Evolutionary conservation across 2,888 invertebrate species (phyloP), one percentile per base, ranked within the genome.

Genomic region (Sphecodes monilicornis): DNA sequence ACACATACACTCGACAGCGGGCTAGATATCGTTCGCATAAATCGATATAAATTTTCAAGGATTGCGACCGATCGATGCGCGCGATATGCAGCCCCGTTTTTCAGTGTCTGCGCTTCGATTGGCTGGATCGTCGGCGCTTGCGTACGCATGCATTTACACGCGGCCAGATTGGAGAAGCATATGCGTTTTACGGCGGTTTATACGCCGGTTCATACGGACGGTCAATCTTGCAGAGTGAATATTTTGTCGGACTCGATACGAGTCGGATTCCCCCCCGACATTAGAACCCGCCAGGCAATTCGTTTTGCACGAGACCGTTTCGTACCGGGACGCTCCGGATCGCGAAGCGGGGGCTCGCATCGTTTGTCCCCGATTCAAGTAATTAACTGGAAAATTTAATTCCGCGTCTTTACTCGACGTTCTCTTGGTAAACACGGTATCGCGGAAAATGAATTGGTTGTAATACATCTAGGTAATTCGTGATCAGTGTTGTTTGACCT

Each of bases 21-120:
- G 76, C 36, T 54, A 69, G 80, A 75, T 83, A 85, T 86, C 83
- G 57, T 78, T 76, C 77, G 83, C 78, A 87, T 84, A 90, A 87
- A 89, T 89, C 87, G 84, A 86, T 88, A 88, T 90, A 90, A 88
- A 90, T 90, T 90, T 89, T 84, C 88, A 71, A 86, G 86, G 87
- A 84, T 85, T 77, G 68, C 82, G 81, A 76, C 81, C 57, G 72
- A 69, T 60, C 76, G 77, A 88, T 81, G 79, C 80, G 32, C 8
- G 41, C 54, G 76, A 87, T 81, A 83, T 76, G 83, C 85, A 80
- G 39, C 50, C 82, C 43, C 77, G 79, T 80, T 78, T 80, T 68
- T 78, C 76, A 84, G 73, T 54, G 83, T 76, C 79, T 75, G 66
- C 50, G 70, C 77, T 39, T 36, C 50, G 64, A 43, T 32, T 26